Evolutionary conservation across 1,140 invertebrate species (phyloP).

Genomic region (Sesamia nonagrioides): DNA sequence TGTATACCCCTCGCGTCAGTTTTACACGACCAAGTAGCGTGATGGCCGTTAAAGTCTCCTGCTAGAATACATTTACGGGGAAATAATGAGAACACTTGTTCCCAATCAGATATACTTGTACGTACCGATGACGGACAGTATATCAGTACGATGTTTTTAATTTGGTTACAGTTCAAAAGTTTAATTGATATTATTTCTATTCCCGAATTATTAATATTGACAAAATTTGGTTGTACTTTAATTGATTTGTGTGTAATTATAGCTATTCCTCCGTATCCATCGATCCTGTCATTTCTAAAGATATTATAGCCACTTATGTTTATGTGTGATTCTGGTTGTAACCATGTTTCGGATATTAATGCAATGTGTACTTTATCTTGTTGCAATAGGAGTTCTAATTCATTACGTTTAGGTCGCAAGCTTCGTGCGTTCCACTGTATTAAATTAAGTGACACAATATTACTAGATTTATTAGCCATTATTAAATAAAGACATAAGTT

Average conservation of each 20-base stretch:
- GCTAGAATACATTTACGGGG: background rate
- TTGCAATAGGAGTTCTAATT: slow-evolving; percentile 2
- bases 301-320: slow-evolving; percentile 14
- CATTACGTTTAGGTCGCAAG: background rate
- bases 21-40: background rate
- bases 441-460: background rate
- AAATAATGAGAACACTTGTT: background rate
- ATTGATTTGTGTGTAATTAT: slow-evolving; percentile 1
- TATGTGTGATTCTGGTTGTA: background rate
- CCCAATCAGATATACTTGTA: background rate
- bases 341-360: slow-evolving; percentile 17
- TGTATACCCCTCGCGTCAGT: background rate
- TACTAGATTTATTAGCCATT: background rate
- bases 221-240: background rate
- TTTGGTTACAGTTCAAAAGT: background rate
- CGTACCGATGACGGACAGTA: slow-evolving; percentile 7
- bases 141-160: slow-evolving; percentile 1
- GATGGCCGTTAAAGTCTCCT: slow-evolving; percentile 4
- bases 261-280: background rate
- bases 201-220: slow-evolving; percentile 1
- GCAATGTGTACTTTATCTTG: slow-evolving; percentile 15
- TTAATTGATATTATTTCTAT: slow-evolving; percentile 5
- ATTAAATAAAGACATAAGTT: background rate
- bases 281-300: slow-evolving; percentile 11
- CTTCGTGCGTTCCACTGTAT: slow-evolving; percentile 21